Evolutionary conservation across 2,797 vertebrate genomes (phyloP), one percentile per base, ranked within the genome.

Genomic region (Pipistrellus nathusii): DNA sequence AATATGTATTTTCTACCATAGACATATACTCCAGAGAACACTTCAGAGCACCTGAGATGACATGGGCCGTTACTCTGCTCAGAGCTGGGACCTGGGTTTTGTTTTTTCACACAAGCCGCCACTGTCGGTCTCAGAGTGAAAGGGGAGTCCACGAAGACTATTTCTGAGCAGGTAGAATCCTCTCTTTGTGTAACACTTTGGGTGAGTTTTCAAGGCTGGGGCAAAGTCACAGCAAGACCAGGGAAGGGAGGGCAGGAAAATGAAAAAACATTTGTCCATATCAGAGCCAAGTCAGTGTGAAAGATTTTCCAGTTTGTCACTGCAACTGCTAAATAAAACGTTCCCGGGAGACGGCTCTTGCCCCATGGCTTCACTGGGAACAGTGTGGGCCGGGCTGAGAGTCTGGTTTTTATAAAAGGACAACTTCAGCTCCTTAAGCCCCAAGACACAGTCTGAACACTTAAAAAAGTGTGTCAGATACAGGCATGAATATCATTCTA

Each of bases 11-110:
- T 94, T 81, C 32, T 81, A 23, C 23, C 5, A 27, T 0, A 83
- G 55, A 62, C 55, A 81, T 23, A 25, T 8, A 15, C 13, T 41
- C 38, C 2, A 44, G 35, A 3, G 69, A 9, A 41, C 2, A 18
- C 17, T 57, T 44, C 23, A 15, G 32, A 64, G 12, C 5, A 35
- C 3, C 2, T 12, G 12, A 32, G 59, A 51, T 73, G 46, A 15
- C 13, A 1, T 17, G 21, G 20, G 20, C 21, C 1, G 0, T 41
- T 35, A 1, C 2, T 15, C 18, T 20, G 13, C 2, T n/a, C 2
- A 12, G 25, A 48, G 3, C 30, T 25, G 6, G 57, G 75, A 32
- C 48, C n/a, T 71, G 86, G 17, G 44, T 48, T 91, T 85, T 73
- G 41, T 44, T 1, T 30, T 9, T 1, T 69, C 30, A 0, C 21